A percentile compares a stretch with the other conserved stretches of the same genome.
Conservation (phyloP, 2,113 vertebrate genomes). For the Ailurus styani region DNA sequence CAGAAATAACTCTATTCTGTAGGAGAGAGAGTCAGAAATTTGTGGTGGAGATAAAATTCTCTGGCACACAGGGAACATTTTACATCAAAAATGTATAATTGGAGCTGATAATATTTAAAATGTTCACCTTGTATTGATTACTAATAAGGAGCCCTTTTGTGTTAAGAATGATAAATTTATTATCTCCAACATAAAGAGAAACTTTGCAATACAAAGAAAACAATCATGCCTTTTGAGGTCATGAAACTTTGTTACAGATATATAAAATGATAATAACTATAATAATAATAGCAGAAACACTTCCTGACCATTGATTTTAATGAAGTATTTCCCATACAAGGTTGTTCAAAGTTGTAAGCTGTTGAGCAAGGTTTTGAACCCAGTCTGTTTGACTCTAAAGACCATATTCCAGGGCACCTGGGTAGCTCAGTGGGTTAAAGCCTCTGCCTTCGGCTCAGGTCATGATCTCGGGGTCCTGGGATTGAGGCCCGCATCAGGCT, state of each 20-base stretch:
- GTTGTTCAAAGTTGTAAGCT: background rate
- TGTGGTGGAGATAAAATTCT: background rate
- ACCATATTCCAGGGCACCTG: background rate
- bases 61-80: background rate
- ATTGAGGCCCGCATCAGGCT: too few relatives aligned
- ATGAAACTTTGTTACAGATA: background rate
- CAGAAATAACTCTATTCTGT: background rate
- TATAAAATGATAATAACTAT: background rate
- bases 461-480: background rate
- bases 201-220: background rate
- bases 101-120: background rate
- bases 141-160: background rate
- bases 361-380: background rate
- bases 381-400: background rate
- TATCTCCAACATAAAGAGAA: background rate
- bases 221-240: background rate
- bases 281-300: background rate
- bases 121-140: background rate
- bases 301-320: background rate
- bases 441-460: background rate
- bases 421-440: too few relatives aligned
- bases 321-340: background rate
- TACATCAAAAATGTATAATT: background rate
- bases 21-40: background rate
- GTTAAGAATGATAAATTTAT: background rate